These are phyloP conservation scores for Nesospiza acunhae DNA, from an alignment of 2,113 vertebrate species.

Conservation along the genomic window DNA sequence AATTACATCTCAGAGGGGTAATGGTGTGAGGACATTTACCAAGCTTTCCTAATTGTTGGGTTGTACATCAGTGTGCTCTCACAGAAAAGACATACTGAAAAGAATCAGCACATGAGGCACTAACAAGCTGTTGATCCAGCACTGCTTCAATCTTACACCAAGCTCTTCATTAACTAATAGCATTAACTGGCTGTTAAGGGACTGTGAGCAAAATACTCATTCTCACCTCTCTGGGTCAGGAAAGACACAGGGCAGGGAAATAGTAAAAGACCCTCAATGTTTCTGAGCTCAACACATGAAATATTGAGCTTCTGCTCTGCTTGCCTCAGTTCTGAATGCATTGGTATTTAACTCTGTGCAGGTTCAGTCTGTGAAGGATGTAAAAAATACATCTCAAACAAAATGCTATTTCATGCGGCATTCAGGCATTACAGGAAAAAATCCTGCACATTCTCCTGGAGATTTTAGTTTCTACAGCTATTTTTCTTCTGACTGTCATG, in stretches of 20 bases:
- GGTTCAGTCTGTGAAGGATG: not conserved
- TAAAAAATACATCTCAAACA: conserved; percentile 25
- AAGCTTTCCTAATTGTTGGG: not conserved
- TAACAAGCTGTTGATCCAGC: not conserved
- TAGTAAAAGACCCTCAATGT: not conserved
- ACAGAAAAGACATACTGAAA: not conserved
- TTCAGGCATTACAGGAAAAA: conserved; percentile 23
- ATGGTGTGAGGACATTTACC: not conserved
- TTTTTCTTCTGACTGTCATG: conserved; percentile 24
- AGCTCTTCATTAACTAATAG: not conserved
- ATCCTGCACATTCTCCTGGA: not conserved
- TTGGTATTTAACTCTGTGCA: not conserved
- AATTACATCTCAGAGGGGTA: not conserved
- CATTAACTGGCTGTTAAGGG: not conserved
- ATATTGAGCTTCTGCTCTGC: not conserved
- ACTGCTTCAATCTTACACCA: not conserved
- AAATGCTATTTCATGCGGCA: conserved; percentile 6
- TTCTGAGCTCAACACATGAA: not conserved
- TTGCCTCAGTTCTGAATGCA: not conserved
- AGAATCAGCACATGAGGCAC: not conserved
- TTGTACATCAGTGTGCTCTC: not conserved
- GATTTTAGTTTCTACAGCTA: conserved; percentile 27
- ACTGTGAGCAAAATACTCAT: not conserved
- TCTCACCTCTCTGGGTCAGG: not conserved
- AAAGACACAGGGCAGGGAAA: not conserved